phyloP scores from a whole-genome alignment of 2,797 vertebrate genomes.

The Astyanax mexicanus region DNA sequence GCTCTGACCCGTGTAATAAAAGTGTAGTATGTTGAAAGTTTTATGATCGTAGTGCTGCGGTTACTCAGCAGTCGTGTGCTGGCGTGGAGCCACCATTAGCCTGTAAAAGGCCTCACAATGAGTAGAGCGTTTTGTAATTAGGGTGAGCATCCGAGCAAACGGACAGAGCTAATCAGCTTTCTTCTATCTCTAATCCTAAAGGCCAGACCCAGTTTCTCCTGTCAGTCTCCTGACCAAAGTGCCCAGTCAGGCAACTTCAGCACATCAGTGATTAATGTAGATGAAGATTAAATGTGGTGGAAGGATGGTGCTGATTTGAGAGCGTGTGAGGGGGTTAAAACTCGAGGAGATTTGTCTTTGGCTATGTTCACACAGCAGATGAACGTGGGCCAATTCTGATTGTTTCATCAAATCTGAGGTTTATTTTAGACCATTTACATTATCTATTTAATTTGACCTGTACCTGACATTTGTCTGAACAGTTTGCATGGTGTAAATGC shows the following conservation, averaged over 20 bases:
- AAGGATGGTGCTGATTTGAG: neutral
- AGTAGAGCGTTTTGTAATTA: constrained; percentile 67
- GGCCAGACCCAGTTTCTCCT: constrained; percentile 70
- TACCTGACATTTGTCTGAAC: too few relatives aligned
- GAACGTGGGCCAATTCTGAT: too few relatives aligned
- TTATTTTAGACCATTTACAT: too few relatives aligned
- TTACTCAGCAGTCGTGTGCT: constrained; percentile 37
- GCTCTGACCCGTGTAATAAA: neutral
- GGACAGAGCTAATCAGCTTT: constrained; percentile 75
- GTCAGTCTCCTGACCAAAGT: constrained; percentile 67
- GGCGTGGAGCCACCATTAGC: constrained; percentile 47
- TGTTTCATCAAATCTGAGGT: too few relatives aligned
- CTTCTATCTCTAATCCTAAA: constrained; percentile 72
- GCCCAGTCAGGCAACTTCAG: constrained; percentile 59
- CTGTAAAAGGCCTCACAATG: constrained; percentile 58
- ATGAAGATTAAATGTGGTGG: constrained; percentile 26
- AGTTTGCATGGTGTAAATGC: too few relatives aligned
- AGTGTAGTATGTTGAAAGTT: constrained; percentile 8
- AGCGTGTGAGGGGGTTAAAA: neutral
- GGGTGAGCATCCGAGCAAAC: constrained; percentile 67
- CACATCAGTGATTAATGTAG: constrained; percentile 51
- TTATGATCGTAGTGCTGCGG: constrained; percentile 45
- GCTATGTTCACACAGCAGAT: too few relatives aligned
- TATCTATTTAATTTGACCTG: too few relatives aligned
- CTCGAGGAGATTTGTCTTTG: neutral